Base-by-base conservation (phyloP, 2,797 vertebrate species). In the Chrysocyon brachyurus region DNA sequence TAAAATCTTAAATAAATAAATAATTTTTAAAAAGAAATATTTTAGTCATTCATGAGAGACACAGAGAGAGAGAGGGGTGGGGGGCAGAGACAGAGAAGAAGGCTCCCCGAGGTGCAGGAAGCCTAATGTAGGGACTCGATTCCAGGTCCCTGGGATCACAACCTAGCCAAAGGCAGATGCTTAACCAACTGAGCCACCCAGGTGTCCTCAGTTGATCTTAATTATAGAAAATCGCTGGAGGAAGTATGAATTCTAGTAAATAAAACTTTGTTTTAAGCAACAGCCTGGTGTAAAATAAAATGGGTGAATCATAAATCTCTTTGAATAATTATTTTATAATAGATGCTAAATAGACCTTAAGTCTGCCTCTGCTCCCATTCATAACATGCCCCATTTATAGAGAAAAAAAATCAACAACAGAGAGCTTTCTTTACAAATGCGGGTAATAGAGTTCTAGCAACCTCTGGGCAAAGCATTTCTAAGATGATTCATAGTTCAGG, bases 301-400 rank as follows among this genome's bases (percentile, higher is more conserved):
- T 95, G 52, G 82, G 75, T 97, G 93, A 57, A 31, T 96, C 97
- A 73, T 77, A 97, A 97, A 64, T 96, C 36, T 84, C 61, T 97
- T 78, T 79, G 93, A 95, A 94, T 57, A 86, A 84, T 70, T 57
- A 88, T 97, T 97, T 97, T 90, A 89, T 87, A 87, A 22, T 28
- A 66, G 36, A 68, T 70, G 96, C 4, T 46, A 64, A 94, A 36
- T 46, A 92, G 94, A 70, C 0, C 3, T 96, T 87, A 66, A 64
- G 46, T 73, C 54, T 97, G 70, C 36, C 24, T 6, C 3, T 24
- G 57, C 81, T 87, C 85, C 49, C 46, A 64, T 82, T 95, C 89
- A 87, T 97, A 89, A 59, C 46, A 49, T 33, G 1, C 5, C 49
- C 56, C 31, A 96, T 72, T 26, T 94, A 93, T 19, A 97, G 70